These are phyloP conservation scores for Pimephales promelas DNA, from an alignment of 2,113 vertebrate species.

Conservation along the genomic window DNA sequence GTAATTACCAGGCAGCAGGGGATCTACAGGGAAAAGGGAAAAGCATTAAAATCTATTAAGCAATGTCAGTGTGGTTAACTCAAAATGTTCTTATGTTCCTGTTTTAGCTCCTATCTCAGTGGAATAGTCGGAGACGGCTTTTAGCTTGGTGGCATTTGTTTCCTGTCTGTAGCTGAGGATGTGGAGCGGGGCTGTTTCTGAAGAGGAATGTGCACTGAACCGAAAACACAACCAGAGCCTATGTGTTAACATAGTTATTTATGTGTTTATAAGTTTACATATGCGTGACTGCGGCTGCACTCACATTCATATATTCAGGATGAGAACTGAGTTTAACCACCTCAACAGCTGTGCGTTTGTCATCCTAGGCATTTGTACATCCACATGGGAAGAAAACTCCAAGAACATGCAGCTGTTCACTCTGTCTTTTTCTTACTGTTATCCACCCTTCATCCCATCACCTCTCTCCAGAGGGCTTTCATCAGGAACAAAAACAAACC, in stretches of 20 bases:
- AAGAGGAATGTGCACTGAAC: background rate
- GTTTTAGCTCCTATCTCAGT: slow-evolving; percentile 19
- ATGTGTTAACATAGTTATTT: slow-evolving; percentile 6
- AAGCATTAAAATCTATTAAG: slow-evolving; percentile 6
- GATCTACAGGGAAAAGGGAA: slow-evolving; percentile 20
- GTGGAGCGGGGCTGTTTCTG: background rate
- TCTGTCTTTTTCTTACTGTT: background rate
- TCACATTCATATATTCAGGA: background rate
- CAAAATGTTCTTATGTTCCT: background rate
- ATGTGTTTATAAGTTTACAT: slow-evolving; percentile 1
- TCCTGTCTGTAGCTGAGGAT: background rate
- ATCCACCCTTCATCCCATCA: background rate
- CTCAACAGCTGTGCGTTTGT: slow-evolving; percentile 5
- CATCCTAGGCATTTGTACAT: slow-evolving; percentile 4
- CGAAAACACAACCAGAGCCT: background rate
- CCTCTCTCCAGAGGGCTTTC: slow-evolving; percentile 12
- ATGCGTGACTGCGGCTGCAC: background rate
- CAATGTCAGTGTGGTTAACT: slow-evolving; percentile 17
- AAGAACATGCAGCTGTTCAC: slow-evolving; percentile 43
- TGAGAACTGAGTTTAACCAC: background rate
- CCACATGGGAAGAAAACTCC: slow-evolving; percentile 4
- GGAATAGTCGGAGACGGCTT: slow-evolving; percentile 7
- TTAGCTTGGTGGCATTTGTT: slow-evolving; percentile 7
- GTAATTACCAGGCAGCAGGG: slow-evolving; percentile 3
- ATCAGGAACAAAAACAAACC: slow-evolving; percentile 32